Percentiles rank a stretch among this genome's conserved stretches.
These are phyloP conservation scores for Rhinolophus sinicus DNA, from an alignment of 2,113 vertebrate genomes.

Conservation along the genomic window DNA sequence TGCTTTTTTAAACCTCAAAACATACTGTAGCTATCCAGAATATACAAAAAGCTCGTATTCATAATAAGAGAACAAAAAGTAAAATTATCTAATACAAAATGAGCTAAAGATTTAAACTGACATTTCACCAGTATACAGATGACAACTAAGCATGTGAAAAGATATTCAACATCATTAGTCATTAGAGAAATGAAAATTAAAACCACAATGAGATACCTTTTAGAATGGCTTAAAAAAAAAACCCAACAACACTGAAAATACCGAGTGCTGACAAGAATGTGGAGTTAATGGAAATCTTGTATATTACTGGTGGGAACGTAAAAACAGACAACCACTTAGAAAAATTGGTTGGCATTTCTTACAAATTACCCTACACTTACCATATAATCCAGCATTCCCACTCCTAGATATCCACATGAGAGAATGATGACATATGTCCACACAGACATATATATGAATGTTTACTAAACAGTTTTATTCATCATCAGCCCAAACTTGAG, in stretches of 20 bases:
- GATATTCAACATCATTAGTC: neutral
- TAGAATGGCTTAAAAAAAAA: neutral
- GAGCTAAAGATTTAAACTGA: neutral
- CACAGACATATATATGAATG: neutral
- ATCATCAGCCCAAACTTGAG: neutral
- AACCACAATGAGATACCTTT: neutral
- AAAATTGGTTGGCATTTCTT: constrained; percentile 4
- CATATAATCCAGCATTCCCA: neutral
- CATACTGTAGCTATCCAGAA: neutral
- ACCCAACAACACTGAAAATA: neutral
- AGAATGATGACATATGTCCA: neutral
- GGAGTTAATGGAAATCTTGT: neutral
- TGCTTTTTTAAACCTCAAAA: neutral
- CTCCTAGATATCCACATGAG: neutral
- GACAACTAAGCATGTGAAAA: neutral
- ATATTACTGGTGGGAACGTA: neutral
- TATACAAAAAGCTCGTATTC: neutral
- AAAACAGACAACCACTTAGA: neutral
- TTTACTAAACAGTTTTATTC: neutral
- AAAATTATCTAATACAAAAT: neutral
- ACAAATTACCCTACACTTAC: neutral
- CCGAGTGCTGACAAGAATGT: neutral
- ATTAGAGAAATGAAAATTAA: neutral
- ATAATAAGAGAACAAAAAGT: neutral
- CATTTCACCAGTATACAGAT: neutral